Base-by-base conservation (phyloP, 92 coral and sea anemone genomes). In the Siderastrea radians region DNA sequence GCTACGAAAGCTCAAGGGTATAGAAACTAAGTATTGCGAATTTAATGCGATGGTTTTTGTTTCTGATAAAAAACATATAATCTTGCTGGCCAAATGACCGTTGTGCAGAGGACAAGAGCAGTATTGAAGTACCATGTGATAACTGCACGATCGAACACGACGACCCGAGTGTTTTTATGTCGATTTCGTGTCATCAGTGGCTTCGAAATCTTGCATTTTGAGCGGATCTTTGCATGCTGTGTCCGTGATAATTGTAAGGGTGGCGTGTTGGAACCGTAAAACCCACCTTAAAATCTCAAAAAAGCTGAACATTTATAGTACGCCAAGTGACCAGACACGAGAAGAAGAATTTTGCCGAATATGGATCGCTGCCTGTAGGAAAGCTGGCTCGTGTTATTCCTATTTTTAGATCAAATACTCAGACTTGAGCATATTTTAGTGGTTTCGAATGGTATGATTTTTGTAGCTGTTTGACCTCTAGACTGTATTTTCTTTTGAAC, bases 341-440 rank as follows among this genome's bases (percentile, higher is more conserved):
- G 63, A 58, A 69, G 70, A 59, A 57, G 63, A 70, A 47, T 46
- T 57, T 70, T 15, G 16, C 6, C 60, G 66, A 71, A n/a, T 55
- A 45, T 62, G 77, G 86, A 82, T 70, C 78, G 55, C 55, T 82
- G 68, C 78, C 78, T 82, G 48, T 16, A 44, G 52, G 84, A 13
- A 82, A 59, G 77, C 52, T 82, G 68, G 49, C 58, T 84, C 78
- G 53, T n/a, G 57, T 74, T 78, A 64, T 72, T 19, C 80, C 80
- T 84, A 84, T 84, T 84, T 83, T 84, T 84, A 84, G 87, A 84
- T 51, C 80, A 82, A 69, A 9, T 62, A 66, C 62, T 70, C 86
- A 69, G 68, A 82, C 68, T 82, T 48, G 16, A 49, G 86, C 86
- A 82, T 68, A 68, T 52, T 80, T 80, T 80, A 80, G 86, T 57